Evolutionary conservation across 2,113 vertebrate species (phyloP).

Genomic region (Alectura lathami): DNA sequence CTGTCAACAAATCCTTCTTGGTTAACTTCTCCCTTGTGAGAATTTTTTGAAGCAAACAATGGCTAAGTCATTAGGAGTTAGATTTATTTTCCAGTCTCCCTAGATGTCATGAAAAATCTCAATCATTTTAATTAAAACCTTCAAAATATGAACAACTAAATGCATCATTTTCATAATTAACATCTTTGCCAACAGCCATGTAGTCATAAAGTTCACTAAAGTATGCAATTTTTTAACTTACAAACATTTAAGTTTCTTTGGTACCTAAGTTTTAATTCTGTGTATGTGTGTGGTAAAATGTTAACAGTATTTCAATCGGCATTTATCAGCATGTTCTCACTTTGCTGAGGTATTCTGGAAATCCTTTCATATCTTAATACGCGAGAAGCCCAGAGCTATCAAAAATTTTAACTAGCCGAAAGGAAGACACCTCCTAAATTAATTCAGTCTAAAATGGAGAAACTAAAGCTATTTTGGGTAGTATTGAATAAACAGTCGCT

Average conservation of each 20-base stretch:
- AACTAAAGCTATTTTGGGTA: not conserved
- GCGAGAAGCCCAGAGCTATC: not conserved
- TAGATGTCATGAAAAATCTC: not conserved
- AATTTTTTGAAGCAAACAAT: not conserved
- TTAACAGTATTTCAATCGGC: not conserved
- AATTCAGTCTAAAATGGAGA: not conserved
- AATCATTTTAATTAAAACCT: not conserved
- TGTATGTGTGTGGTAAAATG: not conserved
- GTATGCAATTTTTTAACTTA: not conserved
- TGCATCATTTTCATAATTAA: not conserved
- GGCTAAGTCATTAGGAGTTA: not conserved
- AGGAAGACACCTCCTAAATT: not conserved
- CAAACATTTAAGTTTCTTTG: not conserved
- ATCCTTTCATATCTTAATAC: not conserved
- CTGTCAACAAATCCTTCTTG: not conserved
- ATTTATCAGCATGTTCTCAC: not conserved
- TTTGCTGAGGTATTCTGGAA: not conserved
- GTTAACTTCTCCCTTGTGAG: not conserved
- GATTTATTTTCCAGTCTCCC: not conserved
- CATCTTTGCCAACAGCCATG: not conserved
- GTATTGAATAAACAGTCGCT: not conserved
- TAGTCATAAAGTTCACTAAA: not conserved
- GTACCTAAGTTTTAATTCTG: not conserved
- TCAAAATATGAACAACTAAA: not conserved
- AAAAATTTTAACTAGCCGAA: not conserved